Conservation (phyloP, 2,888 invertebrate species). For the Stenichneumon culpator region DNA sequence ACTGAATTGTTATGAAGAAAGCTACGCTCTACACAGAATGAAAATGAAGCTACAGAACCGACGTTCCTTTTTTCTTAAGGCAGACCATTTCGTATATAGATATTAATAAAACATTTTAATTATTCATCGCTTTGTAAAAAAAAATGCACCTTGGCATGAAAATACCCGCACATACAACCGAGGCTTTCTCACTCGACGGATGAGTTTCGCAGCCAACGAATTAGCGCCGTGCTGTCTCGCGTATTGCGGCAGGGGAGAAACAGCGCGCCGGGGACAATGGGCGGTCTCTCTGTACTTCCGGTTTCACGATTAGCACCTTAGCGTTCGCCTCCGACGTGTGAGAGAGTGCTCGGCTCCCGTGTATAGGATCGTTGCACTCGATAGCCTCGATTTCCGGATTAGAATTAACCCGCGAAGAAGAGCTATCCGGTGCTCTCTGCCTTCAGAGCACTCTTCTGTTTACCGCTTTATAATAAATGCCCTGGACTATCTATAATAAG, state of each 20-base stretch:
- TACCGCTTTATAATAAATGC: conserved; percentile 38
- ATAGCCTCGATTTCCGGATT: conserved; percentile 54
- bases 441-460: conserved; percentile 27
- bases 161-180: conserved; percentile 17
- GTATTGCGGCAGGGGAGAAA: conserved; percentile 47
- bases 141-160: conserved; percentile 35
- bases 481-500: conserved; percentile 14
- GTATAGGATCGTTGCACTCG: conserved; percentile 30
- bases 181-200: conserved; percentile 23
- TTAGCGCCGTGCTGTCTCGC: conserved; percentile 59
- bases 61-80: not conserved
- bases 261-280: conserved; percentile 64
- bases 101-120: not conserved
- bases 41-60: not conserved
- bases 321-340: conserved; percentile 18
- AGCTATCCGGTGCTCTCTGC: not conserved
- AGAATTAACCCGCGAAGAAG: conserved; percentile 22
- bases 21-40: not conserved
- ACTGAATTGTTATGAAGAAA: not conserved
- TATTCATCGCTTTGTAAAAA: conserved; percentile 21
- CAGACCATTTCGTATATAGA: not conserved
- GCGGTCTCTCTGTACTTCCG: conserved; percentile 70
- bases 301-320: conserved; percentile 64
- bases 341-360: conserved; percentile 28
- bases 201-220: conserved; percentile 63